Evolutionary conservation across 2,888 invertebrate genomes (phyloP).

Genomic region (Cryptophagus acutangulus): DNA sequence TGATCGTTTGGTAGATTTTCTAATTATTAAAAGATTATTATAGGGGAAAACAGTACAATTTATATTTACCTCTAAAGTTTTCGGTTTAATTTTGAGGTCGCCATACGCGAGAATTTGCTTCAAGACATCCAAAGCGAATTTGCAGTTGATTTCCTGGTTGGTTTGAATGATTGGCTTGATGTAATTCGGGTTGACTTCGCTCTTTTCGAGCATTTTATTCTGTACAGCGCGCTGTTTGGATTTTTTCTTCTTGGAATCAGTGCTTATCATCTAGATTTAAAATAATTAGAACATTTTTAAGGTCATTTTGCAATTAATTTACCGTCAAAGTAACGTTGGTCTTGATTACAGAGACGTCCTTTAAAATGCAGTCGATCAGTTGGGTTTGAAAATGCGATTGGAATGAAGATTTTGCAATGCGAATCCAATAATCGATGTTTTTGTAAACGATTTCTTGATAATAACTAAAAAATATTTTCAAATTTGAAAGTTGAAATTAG

Average conservation of each 20-base stretch:
- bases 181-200: too few relatives aligned
- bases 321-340: slow-evolving; percentile 22
- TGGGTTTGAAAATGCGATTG: slow-evolving; percentile 26
- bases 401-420: slow-evolving; percentile 22
- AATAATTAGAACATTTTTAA: slow-evolving; percentile 1
- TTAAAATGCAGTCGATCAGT: slow-evolving; percentile 24
- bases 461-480: slow-evolving; percentile 16
- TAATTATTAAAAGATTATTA: too few relatives aligned
- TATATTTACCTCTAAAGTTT: too few relatives aligned
- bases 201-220: slow-evolving; percentile 24
- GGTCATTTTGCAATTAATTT: slow-evolving; percentile 9
- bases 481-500: background rate
- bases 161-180: background rate
- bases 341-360: slow-evolving; percentile 26
- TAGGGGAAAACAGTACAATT: too few relatives aligned
- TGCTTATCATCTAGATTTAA: slow-evolving; percentile 13
- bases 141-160: slow-evolving; percentile 16
- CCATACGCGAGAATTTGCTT: too few relatives aligned
- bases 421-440: slow-evolving; percentile 23
- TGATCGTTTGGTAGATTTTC: too few relatives aligned
- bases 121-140: slow-evolving; percentile 20
- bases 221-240: slow-evolving; percentile 24
- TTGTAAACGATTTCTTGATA: slow-evolving; percentile 26
- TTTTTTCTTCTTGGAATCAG: slow-evolving; percentile 21
- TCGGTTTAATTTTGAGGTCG: too few relatives aligned